These are phyloP conservation scores for Ciconia nigra DNA, from an alignment of 2,797 vertebrate genomes.

Conservation along the genomic window DNA sequence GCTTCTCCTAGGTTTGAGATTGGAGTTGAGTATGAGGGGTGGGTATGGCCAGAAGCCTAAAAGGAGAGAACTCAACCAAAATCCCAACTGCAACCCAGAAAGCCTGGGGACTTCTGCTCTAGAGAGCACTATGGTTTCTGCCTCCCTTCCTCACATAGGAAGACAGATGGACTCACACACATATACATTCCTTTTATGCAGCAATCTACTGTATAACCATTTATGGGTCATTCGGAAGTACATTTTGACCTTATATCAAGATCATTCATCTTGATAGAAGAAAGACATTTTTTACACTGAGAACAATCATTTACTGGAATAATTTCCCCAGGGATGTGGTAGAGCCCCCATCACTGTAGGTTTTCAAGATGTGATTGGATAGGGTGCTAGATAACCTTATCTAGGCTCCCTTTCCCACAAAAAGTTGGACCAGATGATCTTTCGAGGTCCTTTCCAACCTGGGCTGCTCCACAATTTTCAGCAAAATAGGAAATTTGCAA, in stretches of 20 bases:
- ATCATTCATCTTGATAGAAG: neutral
- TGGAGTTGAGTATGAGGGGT: neutral
- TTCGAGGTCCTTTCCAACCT: neutral
- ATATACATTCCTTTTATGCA: neutral
- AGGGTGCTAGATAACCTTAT: neutral
- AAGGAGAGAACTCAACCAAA: neutral
- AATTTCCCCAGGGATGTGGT: neutral
- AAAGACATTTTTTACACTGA: neutral
- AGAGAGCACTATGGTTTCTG: rapidly evolving
- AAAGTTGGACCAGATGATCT: neutral
- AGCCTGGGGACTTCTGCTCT: neutral
- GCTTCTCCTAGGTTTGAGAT: neutral
- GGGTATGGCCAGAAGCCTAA: neutral
- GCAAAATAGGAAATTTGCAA: neutral
- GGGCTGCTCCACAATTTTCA: neutral
- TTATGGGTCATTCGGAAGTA: neutral
- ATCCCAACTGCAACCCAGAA: neutral
- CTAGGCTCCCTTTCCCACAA: neutral
- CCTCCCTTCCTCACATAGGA: neutral
- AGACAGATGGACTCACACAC: neutral
- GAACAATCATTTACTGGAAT: neutral
- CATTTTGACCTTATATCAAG: neutral
- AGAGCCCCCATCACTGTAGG: neutral
- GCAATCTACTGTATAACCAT: neutral
- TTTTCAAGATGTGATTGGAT: neutral